These are phyloP conservation scores for Chrysoperla carnea DNA, from an alignment of 1,140 invertebrate species.

Conservation along the genomic window DNA sequence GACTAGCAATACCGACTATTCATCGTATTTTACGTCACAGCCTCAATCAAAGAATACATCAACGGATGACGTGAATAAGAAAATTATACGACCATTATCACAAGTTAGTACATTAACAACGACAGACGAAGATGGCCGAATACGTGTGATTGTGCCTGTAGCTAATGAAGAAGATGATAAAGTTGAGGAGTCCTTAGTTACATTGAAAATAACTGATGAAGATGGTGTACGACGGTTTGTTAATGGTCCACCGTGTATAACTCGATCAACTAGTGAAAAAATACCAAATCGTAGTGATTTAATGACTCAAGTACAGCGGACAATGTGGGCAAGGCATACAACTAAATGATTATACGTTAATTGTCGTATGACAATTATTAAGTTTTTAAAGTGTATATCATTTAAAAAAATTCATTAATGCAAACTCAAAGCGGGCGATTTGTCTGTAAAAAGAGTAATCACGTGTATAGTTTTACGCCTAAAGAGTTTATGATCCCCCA, in stretches of 20 bases:
- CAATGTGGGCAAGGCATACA: slow-evolving; percentile 68
- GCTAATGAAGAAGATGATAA: slow-evolving; percentile 19
- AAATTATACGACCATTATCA: slow-evolving; percentile 47
- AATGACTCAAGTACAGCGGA: slow-evolving; percentile 62
- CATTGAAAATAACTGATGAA: slow-evolving; percentile 25
- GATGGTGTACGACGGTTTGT: slow-evolving; percentile 1
- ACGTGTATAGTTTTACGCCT: background rate
- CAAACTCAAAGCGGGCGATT: background rate
- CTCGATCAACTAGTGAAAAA: slow-evolving; percentile 65
- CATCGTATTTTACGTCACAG: no score
- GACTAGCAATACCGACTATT: no score
- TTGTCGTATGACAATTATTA: no score
- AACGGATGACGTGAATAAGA: slow-evolving; percentile 16
- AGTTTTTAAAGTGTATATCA: no score
- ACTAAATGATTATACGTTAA: slow-evolving; percentile 42
- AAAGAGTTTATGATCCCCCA: no score
- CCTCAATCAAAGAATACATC: no score
- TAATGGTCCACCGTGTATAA: slow-evolving; percentile 37
- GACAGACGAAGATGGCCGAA: slow-evolving; percentile 31
- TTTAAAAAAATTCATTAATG: no score
- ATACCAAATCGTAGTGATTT: slow-evolving; percentile 64
- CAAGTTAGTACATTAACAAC: slow-evolving; percentile 40
- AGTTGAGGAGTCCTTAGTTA: slow-evolving; percentile 13
- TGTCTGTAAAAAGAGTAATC: background rate
- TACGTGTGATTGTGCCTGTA: slow-evolving; percentile 34